phyloP scores from a whole-genome alignment of 92 coral and sea anemone species.

The Siderastrea siderea region DNA sequence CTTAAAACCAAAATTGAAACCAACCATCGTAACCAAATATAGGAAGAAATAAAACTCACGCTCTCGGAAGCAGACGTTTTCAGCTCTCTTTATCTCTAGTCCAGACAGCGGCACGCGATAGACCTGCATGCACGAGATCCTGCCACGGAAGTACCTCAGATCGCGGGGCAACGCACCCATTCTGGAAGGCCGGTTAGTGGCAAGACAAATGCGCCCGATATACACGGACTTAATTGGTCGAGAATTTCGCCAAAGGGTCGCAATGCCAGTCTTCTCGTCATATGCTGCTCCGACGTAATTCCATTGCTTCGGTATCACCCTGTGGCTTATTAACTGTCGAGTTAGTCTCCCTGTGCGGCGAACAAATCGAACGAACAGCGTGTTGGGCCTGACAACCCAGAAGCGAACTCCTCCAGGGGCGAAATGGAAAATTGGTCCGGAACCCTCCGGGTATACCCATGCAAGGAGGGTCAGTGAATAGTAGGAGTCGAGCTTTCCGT shows the following conservation, averaged over 20 bases:
- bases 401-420: slow-evolving; percentile 78
- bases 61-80: slow-evolving; percentile 72
- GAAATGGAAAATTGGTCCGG: slow-evolving; percentile 80
- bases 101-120: slow-evolving; percentile 78
- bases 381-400: slow-evolving; percentile 70
- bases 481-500: slow-evolving; percentile 78
- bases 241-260: slow-evolving; percentile 72
- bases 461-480: slow-evolving; percentile 76
- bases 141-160: slow-evolving; percentile 80
- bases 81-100: slow-evolving; percentile 64
- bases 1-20: too few relatives aligned
- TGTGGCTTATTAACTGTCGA: slow-evolving; percentile 55
- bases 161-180: slow-evolving; percentile 82
- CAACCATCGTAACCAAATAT: background rate
- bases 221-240: slow-evolving; percentile 57
- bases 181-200: slow-evolving; percentile 77
- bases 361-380: slow-evolving; percentile 66
- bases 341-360: slow-evolving; percentile 77
- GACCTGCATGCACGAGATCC: slow-evolving; percentile 76
- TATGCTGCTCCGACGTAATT: slow-evolving; percentile 79
- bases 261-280: slow-evolving; percentile 69
- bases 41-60: slow-evolving; percentile 52
- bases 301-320: slow-evolving; percentile 63
- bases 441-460: slow-evolving; percentile 77
- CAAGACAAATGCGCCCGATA: slow-evolving; percentile 75